phyloP scores from a whole-genome alignment of 2,888 invertebrate species.

The Cantharis flavilabris region DNA sequence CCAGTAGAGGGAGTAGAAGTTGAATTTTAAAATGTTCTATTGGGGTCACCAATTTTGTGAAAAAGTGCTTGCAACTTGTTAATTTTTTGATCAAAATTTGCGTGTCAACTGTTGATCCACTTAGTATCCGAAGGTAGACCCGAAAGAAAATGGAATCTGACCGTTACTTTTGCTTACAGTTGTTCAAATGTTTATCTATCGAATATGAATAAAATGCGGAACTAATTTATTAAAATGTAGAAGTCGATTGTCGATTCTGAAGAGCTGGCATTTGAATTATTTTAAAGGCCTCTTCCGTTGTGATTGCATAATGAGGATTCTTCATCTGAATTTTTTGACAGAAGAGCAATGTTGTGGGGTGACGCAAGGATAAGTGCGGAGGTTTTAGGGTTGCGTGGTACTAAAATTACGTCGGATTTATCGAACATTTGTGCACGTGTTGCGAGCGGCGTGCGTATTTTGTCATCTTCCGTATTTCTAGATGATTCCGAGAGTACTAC shows the following conservation, averaged over 20 bases:
- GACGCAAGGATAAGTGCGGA: not conserved
- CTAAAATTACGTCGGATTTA: not conserved
- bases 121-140: not conserved
- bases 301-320: not conserved
- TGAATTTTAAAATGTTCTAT: too few species aligned
- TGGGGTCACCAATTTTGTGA: too few species aligned
- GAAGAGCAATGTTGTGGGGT: not conserved
- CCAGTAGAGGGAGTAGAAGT: too few species aligned
- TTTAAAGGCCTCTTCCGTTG: not conserved
- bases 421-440: slow-evolving; percentile 27
- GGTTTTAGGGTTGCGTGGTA: not conserved
- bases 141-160: not conserved
- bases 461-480: slow-evolving; percentile 12
- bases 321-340: not conserved
- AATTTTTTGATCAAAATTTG: not conserved
- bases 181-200: not conserved
- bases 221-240: not conserved
- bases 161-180: not conserved
- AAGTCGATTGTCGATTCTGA: not conserved
- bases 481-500: slow-evolving; percentile 24
- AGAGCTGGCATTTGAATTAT: not conserved
- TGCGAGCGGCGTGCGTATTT: slow-evolving; percentile 27
- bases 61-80: too few species aligned
- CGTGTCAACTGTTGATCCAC: not conserved
- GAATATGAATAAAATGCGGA: not conserved